Conservation (phyloP, 2,797 vertebrate genomes). For the Peromyscus nudipes region DNA sequence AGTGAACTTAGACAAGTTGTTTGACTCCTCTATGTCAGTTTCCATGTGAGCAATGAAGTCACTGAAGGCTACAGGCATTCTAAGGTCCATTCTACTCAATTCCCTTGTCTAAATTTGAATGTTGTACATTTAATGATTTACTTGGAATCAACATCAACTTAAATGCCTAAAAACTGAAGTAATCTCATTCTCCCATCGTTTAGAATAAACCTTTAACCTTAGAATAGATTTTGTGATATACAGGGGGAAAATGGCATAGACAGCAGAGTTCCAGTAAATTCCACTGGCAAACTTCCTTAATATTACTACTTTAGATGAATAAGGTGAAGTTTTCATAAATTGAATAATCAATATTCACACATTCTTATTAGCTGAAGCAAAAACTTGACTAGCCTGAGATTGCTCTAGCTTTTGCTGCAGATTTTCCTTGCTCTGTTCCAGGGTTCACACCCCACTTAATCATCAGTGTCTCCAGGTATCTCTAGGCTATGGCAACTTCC, state of each 20-base stretch:
- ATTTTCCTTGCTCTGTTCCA: neutral
- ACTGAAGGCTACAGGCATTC: neutral
- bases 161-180: neutral
- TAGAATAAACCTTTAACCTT: slow-evolving; percentile 21
- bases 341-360: neutral
- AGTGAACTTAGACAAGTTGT: neutral
- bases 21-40: neutral
- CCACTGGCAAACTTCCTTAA: neutral
- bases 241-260: neutral
- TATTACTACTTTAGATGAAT: neutral
- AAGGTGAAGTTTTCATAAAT: neutral
- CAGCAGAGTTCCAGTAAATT: neutral
- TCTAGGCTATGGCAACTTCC: neutral
- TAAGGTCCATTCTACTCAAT: neutral
- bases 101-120: neutral
- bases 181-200: neutral
- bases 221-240: neutral
- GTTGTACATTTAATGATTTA: neutral
- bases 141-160: neutral
- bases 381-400: neutral
- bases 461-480: no score
- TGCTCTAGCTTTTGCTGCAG: neutral
- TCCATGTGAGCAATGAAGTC: neutral
- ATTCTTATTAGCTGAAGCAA: neutral
- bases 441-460: no score